These are phyloP conservation scores for Bergia sp. DNA, from an alignment of 92 coral and sea anemone species.

Conservation along the genomic window DNA sequence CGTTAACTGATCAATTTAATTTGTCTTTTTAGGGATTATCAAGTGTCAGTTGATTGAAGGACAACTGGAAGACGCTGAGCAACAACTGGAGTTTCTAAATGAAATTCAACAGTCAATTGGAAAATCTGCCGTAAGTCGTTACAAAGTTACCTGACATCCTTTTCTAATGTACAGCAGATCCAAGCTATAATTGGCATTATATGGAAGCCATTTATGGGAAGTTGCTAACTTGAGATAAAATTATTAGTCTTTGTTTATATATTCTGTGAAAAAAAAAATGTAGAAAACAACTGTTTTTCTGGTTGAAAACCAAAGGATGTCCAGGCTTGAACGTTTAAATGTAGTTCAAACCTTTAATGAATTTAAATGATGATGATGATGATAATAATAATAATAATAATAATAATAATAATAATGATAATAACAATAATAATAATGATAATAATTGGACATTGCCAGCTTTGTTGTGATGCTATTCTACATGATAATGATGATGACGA, in stretches of 20 bases:
- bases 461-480: too few species aligned
- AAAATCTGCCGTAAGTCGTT: slow-evolving; percentile 88
- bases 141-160: neutral
- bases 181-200: neutral
- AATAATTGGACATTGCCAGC: too few species aligned
- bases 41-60: slow-evolving; percentile 96
- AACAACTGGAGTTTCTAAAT: slow-evolving; percentile 92
- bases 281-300: too few species aligned
- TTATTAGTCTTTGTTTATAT: neutral
- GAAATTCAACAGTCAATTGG: slow-evolving; percentile 99
- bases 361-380: too few species aligned
- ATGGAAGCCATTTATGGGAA: neutral
- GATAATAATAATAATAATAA: too few species aligned
- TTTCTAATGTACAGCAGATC: neutral
- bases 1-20: neutral
- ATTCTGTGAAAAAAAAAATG: too few species aligned
- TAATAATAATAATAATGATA: too few species aligned
- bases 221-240: neutral
- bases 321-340: too few species aligned
- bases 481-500: too few species aligned
- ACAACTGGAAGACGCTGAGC: slow-evolving; percentile 98
- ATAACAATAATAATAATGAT: too few species aligned
- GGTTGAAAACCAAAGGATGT: too few species aligned
- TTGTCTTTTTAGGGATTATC: slow-evolving; percentile 74
- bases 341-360: too few species aligned